Percentiles rank a stretch among this genome's conserved stretches.
phyloP scores from a whole-genome alignment of 2,888 invertebrate species.

The Seira ritae region DNA sequence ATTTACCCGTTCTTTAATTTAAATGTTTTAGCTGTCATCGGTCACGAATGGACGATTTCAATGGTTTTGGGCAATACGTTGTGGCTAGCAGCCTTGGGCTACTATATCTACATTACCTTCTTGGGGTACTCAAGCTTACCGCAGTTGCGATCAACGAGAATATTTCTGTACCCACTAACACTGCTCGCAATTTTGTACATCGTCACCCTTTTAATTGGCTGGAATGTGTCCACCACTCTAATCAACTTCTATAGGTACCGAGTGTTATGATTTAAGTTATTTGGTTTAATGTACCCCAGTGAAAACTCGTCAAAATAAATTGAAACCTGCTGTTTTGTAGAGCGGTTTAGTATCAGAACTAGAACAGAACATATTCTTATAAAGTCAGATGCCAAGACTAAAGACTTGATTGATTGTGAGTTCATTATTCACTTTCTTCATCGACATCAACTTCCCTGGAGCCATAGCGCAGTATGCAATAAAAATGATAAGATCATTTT shows the following conservation, averaged over 20 bases:
- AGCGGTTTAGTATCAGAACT: slow-evolving; percentile 16
- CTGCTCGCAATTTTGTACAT: slow-evolving; percentile 86
- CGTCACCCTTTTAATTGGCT: slow-evolving; percentile 84
- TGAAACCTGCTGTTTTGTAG: slow-evolving; percentile 22
- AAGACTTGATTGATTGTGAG: slow-evolving; percentile 36
- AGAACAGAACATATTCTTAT: slow-evolving; percentile 26
- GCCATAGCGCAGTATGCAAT: too few species aligned
- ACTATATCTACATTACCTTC: slow-evolving; percentile 98
- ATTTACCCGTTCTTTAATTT: too few species aligned
- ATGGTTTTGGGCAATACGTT: slow-evolving; percentile 89
- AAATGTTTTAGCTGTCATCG: slow-evolving; percentile 83
- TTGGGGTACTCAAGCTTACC: slow-evolving; percentile 95
- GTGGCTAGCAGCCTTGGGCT: slow-evolving; percentile 92
- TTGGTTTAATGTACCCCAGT: slow-evolving; percentile 41
- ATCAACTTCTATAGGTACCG: slow-evolving; percentile 90
- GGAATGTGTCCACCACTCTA: slow-evolving; percentile 89
- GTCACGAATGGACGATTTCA: slow-evolving; percentile 86
- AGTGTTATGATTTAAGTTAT: slow-evolving; percentile 79
- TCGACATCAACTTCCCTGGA: not conserved
- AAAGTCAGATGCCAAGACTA: slow-evolving; percentile 28
- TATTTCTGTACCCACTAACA: slow-evolving; percentile 90
- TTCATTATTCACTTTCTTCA: not conserved
- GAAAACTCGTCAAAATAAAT: slow-evolving; percentile 45
- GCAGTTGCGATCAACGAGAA: slow-evolving; percentile 88
- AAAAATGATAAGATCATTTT: too few species aligned